Base-by-base conservation (phyloP, 2,888 invertebrate species). In the Acrobasis suavella region DNA sequence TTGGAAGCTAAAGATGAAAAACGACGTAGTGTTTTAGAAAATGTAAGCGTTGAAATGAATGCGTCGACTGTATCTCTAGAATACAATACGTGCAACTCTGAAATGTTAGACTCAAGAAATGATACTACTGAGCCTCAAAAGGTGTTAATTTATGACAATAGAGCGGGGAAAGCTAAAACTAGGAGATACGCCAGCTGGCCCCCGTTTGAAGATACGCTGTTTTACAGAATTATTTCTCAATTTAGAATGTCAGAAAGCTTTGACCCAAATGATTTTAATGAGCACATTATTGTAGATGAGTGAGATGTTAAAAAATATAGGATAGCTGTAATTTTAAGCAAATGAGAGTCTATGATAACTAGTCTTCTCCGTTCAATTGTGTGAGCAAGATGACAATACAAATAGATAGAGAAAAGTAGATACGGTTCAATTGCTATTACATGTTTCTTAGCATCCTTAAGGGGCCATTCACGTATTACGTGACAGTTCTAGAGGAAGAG, bases 211-310 rank as follows among this genome's bases (percentile, higher is more conserved):
- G 82, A 90, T 12, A 83, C 90, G 0, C 16, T 91, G 14, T 89
- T 90, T 66, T 92, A 90, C 62, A 83, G 77, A 39, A 83, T 92
- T 1, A 79, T 91, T 14, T 87, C 91, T 0, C 84, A 89, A 62
- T 92, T 91, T 67, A 81, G 89, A 58, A 86, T 90, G 84, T 87
- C 91, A 0, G 89, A 91, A 15, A 93, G 92, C 66, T 91, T 92
- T 54, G 91, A 92, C 75, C 79, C 85, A 0, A 89, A 80, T 54
- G 85, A 87, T 64, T 67, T 89, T 6, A 86, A 85, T 15, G 72
- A 76, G 3, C 16, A 39, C 38, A 67, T 65, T 52, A 67, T 64
- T 22, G 63, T 63, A 55, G 72, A 17, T 74, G 68, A 59, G 15
- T 37, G 49, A 50, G 14, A 10, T 10, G 14, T 42, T 1, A 42